Evolutionary conservation across 2,888 invertebrate genomes (phyloP), one percentile per base, ranked within the genome.

Genomic region (Diplolepis rosae): DNA sequence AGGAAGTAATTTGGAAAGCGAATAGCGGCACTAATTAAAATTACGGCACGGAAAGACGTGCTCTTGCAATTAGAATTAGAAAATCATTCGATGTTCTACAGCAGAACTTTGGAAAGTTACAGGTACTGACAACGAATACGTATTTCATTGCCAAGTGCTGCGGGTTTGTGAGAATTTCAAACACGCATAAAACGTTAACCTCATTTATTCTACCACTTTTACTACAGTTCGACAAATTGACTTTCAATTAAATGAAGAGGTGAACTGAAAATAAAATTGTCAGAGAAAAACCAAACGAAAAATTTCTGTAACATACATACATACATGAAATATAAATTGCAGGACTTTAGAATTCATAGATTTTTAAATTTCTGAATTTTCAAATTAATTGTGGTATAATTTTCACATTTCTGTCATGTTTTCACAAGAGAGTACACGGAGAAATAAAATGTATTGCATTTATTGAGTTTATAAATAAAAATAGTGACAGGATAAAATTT

Each of bases 31-130:
- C 35, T 56, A 56, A 56, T 56, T 35, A 35, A 56, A 56, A 56
- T 56, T 56, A 56, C 56, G 56, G 35, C 56, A 18, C 35, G 11
- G n/a, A 56, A 56, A 56, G 56, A 56, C 56, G 22, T 56, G 56
- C 56, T 22, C 5, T 56, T 35, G 56, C 35, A 56, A 56, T 56
- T 56, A 56, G 56, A 56, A 56, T 56, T 56, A 56, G 56, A 56
- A 56, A 56, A 56, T 35, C 56, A 35, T 56, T 56, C 24, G 1
- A 24, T 56, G 56, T 35, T 56, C 56, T 13, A 35, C n/a, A 6
- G 13, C 56, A n/a, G 35, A 56, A 56, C 56, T 56, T 56, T 56
- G 35, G n/a, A 39, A 56, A 56, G 56, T 56, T 56, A 35, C 56
- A 56, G 15, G 15, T 54, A 56, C 35, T 24, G 35, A 56, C 56